Conservation (phyloP, 1,140 invertebrate species). For the Drosophila seguyi region DNA sequence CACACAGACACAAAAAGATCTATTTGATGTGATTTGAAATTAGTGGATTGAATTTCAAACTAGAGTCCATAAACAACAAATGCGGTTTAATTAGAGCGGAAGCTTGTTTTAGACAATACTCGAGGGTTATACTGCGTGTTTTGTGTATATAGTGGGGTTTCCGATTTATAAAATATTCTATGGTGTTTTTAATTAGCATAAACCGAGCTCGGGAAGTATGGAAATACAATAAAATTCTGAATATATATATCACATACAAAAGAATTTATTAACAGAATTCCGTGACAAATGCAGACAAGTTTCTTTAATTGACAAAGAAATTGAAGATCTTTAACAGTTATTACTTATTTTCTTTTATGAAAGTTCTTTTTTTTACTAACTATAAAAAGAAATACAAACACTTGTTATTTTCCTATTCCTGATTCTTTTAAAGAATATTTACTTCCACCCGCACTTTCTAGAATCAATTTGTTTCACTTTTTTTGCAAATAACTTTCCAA, state of each 20-base stretch:
- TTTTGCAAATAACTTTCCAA: background rate
- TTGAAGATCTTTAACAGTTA: background rate
- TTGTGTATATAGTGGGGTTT: background rate
- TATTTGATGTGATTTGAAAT: background rate
- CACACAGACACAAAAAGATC: constrained; percentile 18
- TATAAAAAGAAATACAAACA: background rate
- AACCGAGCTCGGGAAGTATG: background rate
- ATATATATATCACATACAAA: too few species aligned
- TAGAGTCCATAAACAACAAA: background rate
- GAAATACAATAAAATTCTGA: background rate
- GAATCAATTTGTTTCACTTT: background rate
- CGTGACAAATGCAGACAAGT: too few species aligned
- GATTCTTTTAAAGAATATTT: too few species aligned
- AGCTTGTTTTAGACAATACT: background rate
- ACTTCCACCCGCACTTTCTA: background rate
- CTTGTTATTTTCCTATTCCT: background rate
- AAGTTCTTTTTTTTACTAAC: background rate
- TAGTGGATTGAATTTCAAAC: background rate
- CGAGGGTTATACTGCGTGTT: background rate
- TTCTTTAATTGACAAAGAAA: background rate
- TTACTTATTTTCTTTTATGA: background rate
- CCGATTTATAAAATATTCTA: too few species aligned
- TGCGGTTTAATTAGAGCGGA: background rate
- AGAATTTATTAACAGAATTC: too few species aligned
- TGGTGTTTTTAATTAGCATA: background rate